These are phyloP conservation scores for Drosophila ustulata DNA, from an alignment of 2,888 invertebrate species.

Conservation along the genomic window DNA sequence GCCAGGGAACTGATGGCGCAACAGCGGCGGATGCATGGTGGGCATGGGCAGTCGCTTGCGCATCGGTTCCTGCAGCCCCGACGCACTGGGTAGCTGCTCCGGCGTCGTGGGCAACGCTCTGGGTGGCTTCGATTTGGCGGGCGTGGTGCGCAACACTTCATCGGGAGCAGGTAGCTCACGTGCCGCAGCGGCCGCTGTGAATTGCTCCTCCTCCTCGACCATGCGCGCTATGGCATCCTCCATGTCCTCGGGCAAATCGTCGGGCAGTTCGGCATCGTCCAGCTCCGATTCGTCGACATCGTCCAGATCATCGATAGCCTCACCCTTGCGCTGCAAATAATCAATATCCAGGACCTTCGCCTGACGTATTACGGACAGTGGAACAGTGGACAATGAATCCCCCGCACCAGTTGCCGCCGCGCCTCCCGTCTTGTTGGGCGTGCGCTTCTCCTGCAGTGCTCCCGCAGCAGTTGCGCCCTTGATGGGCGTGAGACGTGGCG, in stretches of 20 bases:
- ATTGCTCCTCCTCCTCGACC: slow-evolving; percentile 88
- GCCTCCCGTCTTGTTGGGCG: slow-evolving; percentile 69
- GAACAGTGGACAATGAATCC: slow-evolving; percentile 84
- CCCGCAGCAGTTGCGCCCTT: slow-evolving; percentile 58
- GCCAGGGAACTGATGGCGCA: slow-evolving; percentile 80
- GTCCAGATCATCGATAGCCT: slow-evolving; percentile 80
- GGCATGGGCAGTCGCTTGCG: slow-evolving; percentile 84
- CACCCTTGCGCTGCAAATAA: slow-evolving; percentile 84
- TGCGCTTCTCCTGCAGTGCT: slow-evolving; percentile 65
- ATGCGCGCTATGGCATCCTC: slow-evolving; percentile 86
- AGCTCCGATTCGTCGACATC: slow-evolving; percentile 83
- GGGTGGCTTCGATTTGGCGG: slow-evolving; percentile 47
- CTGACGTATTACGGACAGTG: slow-evolving; percentile 84
- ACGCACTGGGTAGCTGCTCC: slow-evolving; percentile 61
- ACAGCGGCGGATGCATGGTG: slow-evolving; percentile 83
- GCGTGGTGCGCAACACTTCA: slow-evolving; percentile 75
- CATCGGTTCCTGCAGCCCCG: slow-evolving; percentile 84
- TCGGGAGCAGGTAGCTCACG: slow-evolving; percentile 86
- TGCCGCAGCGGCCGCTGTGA: slow-evolving; percentile 86
- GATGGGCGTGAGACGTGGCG: slow-evolving; percentile 82
- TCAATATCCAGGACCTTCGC: slow-evolving; percentile 85
- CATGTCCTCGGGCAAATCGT: slow-evolving; percentile 86
- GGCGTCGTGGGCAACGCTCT: slow-evolving; percentile 47
- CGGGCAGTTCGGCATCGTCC: slow-evolving; percentile 84
- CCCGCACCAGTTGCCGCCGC: slow-evolving; percentile 42